phyloP scores from a whole-genome alignment of 2,888 invertebrate species.

The Diarsia mendica region DNA sequence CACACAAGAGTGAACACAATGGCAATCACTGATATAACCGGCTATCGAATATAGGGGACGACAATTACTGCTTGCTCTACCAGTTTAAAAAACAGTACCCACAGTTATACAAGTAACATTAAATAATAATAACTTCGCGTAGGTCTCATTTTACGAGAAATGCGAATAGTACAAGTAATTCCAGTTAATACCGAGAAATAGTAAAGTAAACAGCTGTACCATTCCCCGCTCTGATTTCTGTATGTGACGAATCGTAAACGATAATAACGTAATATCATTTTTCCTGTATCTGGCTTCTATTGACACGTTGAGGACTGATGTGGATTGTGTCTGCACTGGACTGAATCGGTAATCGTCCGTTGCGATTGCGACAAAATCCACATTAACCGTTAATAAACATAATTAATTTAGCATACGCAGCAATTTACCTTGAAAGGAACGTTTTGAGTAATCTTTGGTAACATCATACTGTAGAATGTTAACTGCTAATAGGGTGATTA shows the following conservation, averaged over 20 bases:
- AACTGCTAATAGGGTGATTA: no score
- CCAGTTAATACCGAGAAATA: constrained; percentile 45
- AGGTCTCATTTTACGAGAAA: constrained; percentile 42
- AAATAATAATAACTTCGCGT: constrained; percentile 21
- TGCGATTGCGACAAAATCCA: constrained; percentile 26
- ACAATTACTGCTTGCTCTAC: constrained; percentile 12
- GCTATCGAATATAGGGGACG: neutral
- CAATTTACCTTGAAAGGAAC: constrained; percentile 41
- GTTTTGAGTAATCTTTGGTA: constrained; percentile 19
- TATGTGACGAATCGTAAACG: constrained; percentile 49
- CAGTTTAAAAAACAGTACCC: neutral
- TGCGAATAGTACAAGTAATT: constrained; percentile 22
- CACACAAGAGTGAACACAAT: neutral
- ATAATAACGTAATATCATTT: constrained; percentile 60
- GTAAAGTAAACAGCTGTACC: constrained; percentile 45
- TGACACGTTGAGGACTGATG: constrained; percentile 13
- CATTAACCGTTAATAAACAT: constrained; percentile 37
- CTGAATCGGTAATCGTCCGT: constrained; percentile 35
- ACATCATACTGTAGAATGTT: neutral
- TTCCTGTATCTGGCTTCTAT: constrained; percentile 54
- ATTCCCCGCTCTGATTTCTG: constrained; percentile 51
- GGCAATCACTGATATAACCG: neutral
- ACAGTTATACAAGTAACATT: constrained; percentile 1
- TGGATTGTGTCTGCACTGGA: constrained; percentile 25
- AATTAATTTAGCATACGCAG: constrained; percentile 19